Evolutionary conservation across 1,140 invertebrate genomes (phyloP), one percentile per base, ranked within the genome.

Genomic region (Bombus superbus): DNA sequence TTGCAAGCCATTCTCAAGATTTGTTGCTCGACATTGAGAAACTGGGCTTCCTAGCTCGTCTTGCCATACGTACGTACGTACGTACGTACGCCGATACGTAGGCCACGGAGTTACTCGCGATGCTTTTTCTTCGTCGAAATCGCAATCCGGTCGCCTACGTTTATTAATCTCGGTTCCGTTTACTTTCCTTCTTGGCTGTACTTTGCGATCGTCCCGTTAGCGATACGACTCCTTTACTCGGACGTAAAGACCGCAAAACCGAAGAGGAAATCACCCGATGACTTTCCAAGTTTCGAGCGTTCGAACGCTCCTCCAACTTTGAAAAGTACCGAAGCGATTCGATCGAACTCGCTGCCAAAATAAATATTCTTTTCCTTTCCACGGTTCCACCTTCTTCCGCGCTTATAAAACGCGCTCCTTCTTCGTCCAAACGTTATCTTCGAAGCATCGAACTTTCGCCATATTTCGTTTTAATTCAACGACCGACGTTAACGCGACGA

Each of bases 1-100:
- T 42, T 47, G 44, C 57, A n/a, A 53, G 81, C 77, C 53, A 74
- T 89, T 86, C 81, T 89, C 82, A 64, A 89, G 90, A 91, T 92
- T 91, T 91, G 88, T 90, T 91, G 81, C 81, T 81, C 69, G 90
- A 91, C 90, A 83, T 91, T 92, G 88, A 91, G 87, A 91, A 91
- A 92, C 85, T 87, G 85, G 71, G 76, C 66, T 90, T 85, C 83
- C 47, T 64, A 15, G 68, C 59, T 68, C 68, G 47, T 18, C 53
- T 57, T 22, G 80, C 35, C 40, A 15, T 57, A 47, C 53, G 44
- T 11, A 10, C 32, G 10, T 78, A 47, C 86, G 38, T 32, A 32
- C n/a, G 32, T 32, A 66, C n/a, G 5, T 64, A 11, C 28, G 35
- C 32, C 18, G 18, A 89, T 85, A 77, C 77, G 73, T 44, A 69